These are phyloP conservation scores for Hylaeus anthracinus DNA, from an alignment of 1,140 invertebrate genomes.

Conservation along the genomic window DNA sequence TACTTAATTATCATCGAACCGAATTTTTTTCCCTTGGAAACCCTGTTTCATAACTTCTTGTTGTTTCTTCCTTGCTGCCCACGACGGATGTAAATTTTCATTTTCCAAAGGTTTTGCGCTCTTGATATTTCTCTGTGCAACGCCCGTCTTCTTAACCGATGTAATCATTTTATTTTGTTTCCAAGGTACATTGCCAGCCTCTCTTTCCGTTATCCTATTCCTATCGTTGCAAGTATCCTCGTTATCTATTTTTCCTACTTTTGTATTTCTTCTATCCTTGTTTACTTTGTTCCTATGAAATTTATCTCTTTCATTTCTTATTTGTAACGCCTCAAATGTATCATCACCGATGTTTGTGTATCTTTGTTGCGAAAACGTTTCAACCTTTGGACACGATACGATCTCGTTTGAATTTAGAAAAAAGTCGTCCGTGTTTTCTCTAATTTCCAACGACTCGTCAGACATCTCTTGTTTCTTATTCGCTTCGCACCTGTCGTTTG, in stretches of 20 bases:
- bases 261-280: neutral
- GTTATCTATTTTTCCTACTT: neutral
- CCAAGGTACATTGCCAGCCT: no score
- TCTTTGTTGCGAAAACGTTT: neutral
- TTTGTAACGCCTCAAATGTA: neutral
- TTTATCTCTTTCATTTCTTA: neutral
- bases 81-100: conserved; percentile 78
- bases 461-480: neutral
- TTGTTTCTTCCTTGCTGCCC: conserved; percentile 76
- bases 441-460: neutral
- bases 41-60: conserved; percentile 69
- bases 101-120: neutral
- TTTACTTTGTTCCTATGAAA: neutral
- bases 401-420: conserved; percentile 34
- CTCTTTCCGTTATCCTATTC: neutral
- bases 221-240: neutral
- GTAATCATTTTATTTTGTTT: neutral
- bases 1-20: conserved; percentile 65
- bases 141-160: neutral
- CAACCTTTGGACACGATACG: no score
- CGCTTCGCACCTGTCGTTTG: neutral
- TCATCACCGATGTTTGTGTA: no score
- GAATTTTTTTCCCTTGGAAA: conserved; percentile 76
- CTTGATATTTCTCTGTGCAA: neutral
- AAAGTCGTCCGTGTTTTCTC: conserved; percentile 62